These are phyloP conservation scores for Heterodera schachtii DNA, from an alignment of 1,140 invertebrate genomes.

Conservation along the genomic window DNA sequence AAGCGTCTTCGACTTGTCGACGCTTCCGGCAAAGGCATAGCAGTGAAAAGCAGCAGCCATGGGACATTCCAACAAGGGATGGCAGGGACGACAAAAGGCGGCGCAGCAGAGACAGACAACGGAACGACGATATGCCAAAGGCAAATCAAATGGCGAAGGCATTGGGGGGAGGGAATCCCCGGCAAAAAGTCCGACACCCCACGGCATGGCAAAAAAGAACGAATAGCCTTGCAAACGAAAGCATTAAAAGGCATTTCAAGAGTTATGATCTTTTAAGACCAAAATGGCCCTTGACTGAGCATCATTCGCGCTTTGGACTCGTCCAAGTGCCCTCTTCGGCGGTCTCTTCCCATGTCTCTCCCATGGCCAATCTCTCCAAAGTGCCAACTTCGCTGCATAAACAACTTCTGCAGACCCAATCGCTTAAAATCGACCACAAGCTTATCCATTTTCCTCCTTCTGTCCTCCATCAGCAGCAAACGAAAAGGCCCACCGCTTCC, in stretches of 20 bases:
- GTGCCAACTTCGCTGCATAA: slow-evolving; percentile 23
- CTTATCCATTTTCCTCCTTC: neutral
- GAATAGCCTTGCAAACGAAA: too few relatives aligned
- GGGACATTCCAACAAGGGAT: neutral
- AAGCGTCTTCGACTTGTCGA: slow-evolving; percentile 66
- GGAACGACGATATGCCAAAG: neutral
- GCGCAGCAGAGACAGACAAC: neutral
- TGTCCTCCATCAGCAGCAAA: neutral
- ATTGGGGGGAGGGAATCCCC: neutral
- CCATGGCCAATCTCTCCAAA: slow-evolving; percentile 1
- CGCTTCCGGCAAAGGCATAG: neutral
- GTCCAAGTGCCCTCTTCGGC: neutral
- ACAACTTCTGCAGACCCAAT: slow-evolving; percentile 12
- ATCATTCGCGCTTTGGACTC: neutral
- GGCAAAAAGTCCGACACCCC: neutral
- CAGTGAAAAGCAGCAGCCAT: neutral
- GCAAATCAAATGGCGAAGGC: neutral
- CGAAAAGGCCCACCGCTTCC: neutral
- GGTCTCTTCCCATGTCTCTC: neutral
- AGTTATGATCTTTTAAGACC: neutral
- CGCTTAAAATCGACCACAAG: slow-evolving; percentile 13
- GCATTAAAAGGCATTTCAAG: neutral
- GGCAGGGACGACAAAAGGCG: neutral
- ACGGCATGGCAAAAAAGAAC: neutral
- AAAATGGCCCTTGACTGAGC: neutral